Base-by-base conservation (phyloP, 2,113 vertebrate species). In the Brachyistius frenatus region DNA sequence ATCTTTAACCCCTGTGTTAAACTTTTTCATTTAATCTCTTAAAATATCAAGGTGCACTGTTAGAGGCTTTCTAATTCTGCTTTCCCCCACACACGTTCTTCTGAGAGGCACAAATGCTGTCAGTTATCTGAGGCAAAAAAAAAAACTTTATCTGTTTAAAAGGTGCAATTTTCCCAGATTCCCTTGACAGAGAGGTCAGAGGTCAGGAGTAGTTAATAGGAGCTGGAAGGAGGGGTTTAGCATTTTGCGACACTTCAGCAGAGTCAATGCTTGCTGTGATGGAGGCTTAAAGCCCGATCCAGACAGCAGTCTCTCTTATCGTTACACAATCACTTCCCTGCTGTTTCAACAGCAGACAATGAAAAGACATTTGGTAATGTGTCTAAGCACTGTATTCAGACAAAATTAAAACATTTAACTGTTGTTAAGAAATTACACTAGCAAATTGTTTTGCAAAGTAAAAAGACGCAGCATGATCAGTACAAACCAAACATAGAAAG, bases 281-380 rank as follows among this genome's bases (percentile, higher is more conserved):
- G 58, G 11, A 72, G 62, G 62, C 66, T 78, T 80, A 46, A 64
- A 66, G 46, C 3, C 61, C 23, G 44, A 78, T 47, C 15, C 41
- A 9, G 64, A 66, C 16, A 54, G 5, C 47, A 32, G 49, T 31
- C 13, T 76, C 54, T 69, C 39, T 78, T 67, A 83, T 85, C 73
- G 63, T 23, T 49, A 14, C 31, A 44, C 50, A 69, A 55, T 69
- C 56, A 36, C 39, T 35, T 36, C 31, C 39, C 10, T 73, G 36
- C 75, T 56, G 75, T 66, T 50, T 16, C 6, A 73, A 61, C 10
- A n/a, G n/a, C 57, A 44, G 35, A 30, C 11, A 44, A 44, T 10
- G 15, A 55, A 36, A 11, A 57, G 36, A 1, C 32, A 11, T 9
- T 2, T 11, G 30, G 50, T 23, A 41, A 52, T 23, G 30, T 41